Percentiles rank a stretch among this genome's conserved stretches.
Conservation (phyloP, 2,888 invertebrate genomes). For the Apomyelois bistriatella region DNA sequence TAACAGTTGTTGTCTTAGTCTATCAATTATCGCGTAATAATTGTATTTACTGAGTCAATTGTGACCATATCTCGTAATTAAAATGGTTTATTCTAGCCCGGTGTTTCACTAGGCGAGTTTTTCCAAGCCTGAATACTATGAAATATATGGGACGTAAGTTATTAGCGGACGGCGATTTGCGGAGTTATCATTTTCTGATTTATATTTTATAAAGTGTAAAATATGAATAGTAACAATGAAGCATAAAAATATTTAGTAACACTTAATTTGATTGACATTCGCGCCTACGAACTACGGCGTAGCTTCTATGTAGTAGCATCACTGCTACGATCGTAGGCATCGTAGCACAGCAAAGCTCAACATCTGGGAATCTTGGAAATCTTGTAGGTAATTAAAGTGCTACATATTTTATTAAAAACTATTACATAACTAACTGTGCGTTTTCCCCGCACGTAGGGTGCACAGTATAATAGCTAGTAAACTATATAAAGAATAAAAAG, state of each 20-base stretch:
- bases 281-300: neutral
- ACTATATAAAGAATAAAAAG: no score
- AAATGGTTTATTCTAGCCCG: constrained; percentile 58
- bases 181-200: no score
- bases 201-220: no score
- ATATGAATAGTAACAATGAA: neutral
- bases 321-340: neutral
- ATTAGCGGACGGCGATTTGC: constrained; percentile 28
- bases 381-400: no score
- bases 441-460: no score
- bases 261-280: neutral
- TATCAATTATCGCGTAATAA: constrained; percentile 53
- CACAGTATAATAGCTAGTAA: no score
- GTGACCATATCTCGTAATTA: constrained; percentile 56
- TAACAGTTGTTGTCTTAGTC: constrained; percentile 29
- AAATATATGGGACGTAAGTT: constrained; percentile 29
- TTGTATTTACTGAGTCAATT: constrained; percentile 40
- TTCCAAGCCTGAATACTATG: constrained; percentile 43
- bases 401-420: no score
- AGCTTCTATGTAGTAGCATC: neutral
- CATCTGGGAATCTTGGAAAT: no score
- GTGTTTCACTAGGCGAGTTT: constrained; percentile 53
- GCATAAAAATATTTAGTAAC: neutral
- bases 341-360: neutral
- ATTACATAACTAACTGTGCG: no score